These are phyloP conservation scores for Eubucco bourcierii DNA, from an alignment of 2,113 vertebrate species.

Conservation along the genomic window DNA sequence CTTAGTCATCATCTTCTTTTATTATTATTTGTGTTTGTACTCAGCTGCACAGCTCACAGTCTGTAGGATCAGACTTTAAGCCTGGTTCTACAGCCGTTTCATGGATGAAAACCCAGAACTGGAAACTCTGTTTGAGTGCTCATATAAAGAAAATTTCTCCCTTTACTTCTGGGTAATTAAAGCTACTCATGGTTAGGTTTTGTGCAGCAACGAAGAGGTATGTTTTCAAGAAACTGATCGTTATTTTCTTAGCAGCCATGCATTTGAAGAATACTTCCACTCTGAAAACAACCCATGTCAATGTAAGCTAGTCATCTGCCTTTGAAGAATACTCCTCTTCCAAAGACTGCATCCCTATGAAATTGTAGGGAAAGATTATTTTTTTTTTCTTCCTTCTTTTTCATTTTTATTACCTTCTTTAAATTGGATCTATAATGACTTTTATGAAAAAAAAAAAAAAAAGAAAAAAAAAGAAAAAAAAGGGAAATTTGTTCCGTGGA, in stretches of 20 bases:
- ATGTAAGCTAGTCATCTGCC: neutral
- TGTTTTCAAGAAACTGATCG: neutral
- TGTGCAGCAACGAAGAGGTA: neutral
- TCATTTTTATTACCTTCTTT: neutral
- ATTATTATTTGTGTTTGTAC: neutral
- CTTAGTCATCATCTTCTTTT: neutral
- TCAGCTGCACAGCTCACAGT: neutral
- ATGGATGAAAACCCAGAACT: neutral
- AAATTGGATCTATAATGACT: constrained; percentile 13
- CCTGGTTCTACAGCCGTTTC: neutral
- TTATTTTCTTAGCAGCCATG: neutral
- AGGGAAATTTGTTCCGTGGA: neutral
- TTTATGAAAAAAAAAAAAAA: neutral
- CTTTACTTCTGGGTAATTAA: constrained; percentile 25
- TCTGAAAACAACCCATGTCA: neutral
- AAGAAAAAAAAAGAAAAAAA: neutral
- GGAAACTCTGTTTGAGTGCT: neutral
- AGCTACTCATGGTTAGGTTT: neutral
- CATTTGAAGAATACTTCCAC: constrained; percentile 24
- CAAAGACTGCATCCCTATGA: neutral
- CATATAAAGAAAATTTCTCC: neutral
- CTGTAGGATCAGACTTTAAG: no score
- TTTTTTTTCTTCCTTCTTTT: neutral
- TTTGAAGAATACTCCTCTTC: neutral
- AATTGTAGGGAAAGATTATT: neutral